Evolutionary conservation across 2,888 invertebrate species (phyloP).

Genomic region (Strigamia maritima): DNA sequence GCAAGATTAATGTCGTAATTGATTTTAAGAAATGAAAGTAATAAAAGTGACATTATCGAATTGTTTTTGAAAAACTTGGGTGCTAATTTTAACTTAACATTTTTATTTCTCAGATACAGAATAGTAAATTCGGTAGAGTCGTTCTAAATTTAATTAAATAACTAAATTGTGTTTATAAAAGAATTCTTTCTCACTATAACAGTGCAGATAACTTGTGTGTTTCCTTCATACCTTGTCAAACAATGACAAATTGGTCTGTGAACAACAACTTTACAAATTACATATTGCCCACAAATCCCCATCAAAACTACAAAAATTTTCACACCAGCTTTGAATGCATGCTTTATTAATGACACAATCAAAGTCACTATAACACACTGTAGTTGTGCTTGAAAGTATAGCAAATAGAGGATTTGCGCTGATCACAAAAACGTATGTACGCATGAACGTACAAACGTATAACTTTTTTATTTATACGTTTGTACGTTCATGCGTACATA

Average conservation of each 20-base stretch:
- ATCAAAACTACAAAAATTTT: slow-evolving; percentile 43
- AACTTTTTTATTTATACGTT: too few relatives aligned
- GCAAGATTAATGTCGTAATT: too few relatives aligned
- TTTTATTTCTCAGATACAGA: too few relatives aligned
- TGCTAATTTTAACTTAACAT: too few relatives aligned
- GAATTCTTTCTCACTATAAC: slow-evolving; percentile 33
- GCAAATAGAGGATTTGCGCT: too few relatives aligned
- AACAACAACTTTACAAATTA: slow-evolving; percentile 73
- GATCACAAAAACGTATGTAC: too few relatives aligned
- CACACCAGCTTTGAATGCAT: slow-evolving; percentile 68
- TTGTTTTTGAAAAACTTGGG: too few relatives aligned
- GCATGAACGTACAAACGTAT: too few relatives aligned
- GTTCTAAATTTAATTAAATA: slow-evolving; percentile 21
- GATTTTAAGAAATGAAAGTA: too few relatives aligned
- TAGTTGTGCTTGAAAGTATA: slow-evolving; percentile 45
- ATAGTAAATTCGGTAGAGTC: too few relatives aligned
- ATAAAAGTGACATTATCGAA: too few relatives aligned
- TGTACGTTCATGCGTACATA: too few relatives aligned
- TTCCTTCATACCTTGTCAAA: slow-evolving; percentile 71
- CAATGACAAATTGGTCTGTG: slow-evolving; percentile 79
- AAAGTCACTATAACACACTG: slow-evolving; percentile 43
- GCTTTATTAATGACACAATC: slow-evolving; percentile 69
- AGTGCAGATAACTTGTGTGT: slow-evolving; percentile 60
- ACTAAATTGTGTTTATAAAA: neutral
- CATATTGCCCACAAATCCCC: slow-evolving; percentile 72